Percentiles rank a stretch among this genome's conserved stretches.
These are phyloP conservation scores for Rhopalosiphum padi DNA, from an alignment of 1,140 invertebrate genomes.

Conservation along the genomic window DNA sequence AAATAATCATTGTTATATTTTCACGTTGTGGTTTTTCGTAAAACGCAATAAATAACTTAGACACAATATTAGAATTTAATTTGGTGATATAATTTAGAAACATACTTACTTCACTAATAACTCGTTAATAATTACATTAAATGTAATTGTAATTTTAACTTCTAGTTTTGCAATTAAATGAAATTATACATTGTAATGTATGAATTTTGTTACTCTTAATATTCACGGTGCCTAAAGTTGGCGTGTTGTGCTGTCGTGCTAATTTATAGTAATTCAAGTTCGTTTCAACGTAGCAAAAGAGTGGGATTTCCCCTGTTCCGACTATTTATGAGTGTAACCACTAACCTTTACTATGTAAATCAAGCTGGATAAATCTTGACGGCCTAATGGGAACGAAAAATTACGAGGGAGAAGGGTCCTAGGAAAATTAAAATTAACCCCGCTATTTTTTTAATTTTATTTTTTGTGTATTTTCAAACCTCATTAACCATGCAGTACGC, in stretches of 20 bases:
- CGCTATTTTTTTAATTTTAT: constrained; percentile 11
- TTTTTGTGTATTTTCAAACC: constrained; percentile 2
- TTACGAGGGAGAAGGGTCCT: constrained; percentile 1
- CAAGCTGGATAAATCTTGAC: constrained; percentile 43
- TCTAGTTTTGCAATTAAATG: neutral
- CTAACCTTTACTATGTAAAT: constrained; percentile 43
- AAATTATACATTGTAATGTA: neutral
- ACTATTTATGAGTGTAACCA: constrained; percentile 49
- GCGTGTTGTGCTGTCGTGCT: constrained; percentile 20
- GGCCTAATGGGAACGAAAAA: neutral
- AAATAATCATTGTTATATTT: neutral
- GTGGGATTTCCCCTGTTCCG: constrained; percentile 8
- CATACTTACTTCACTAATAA: neutral
- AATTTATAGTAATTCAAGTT: constrained; percentile 42
- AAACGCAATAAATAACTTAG: neutral
- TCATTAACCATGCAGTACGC: neutral
- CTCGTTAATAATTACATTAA: neutral
- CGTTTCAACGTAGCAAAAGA: constrained; percentile 22
- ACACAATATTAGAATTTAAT: neutral
- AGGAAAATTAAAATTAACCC: constrained; percentile 37
- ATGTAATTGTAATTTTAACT: neutral
- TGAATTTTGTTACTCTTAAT: neutral
- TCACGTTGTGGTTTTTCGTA: neutral
- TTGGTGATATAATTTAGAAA: neutral
- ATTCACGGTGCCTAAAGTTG: neutral